Evolutionary conservation across 1,140 invertebrate genomes (phyloP).

Genomic region (Heliconius congener): DNA sequence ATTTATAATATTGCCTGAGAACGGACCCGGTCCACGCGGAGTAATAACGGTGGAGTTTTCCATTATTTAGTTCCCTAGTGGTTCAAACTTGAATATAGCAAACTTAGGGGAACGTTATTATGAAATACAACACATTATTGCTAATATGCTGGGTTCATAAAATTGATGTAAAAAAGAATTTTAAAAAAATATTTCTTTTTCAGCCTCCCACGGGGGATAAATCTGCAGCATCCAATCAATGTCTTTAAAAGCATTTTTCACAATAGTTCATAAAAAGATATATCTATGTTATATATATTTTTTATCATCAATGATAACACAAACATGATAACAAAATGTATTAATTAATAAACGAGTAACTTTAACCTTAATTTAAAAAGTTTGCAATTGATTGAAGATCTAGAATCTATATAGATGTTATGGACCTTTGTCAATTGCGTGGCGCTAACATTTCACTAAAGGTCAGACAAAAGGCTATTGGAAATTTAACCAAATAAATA

Average conservation of each 20-base stretch:
- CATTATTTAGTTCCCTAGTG: conserved; percentile 25
- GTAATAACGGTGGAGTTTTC: conserved; percentile 23
- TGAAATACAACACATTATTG: neutral
- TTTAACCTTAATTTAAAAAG: neutral
- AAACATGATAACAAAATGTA: neutral
- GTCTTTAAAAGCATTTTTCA: neutral
- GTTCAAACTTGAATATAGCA: conserved; percentile 5
- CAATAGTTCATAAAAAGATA: neutral
- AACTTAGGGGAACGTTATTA: conserved; percentile 7
- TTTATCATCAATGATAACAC: too few species aligned
- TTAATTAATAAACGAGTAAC: neutral
- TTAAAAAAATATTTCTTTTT: neutral
- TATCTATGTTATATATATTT: neutral
- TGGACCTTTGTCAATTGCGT: conserved; percentile 22
- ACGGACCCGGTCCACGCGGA: conserved; percentile 26
- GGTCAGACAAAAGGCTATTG: conserved; percentile 19
- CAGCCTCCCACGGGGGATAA: neutral
- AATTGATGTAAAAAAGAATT: neutral
- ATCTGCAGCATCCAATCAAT: neutral
- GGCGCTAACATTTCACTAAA: conserved; percentile 32
- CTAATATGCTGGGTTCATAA: neutral
- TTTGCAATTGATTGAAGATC: neutral
- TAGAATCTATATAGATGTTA: conserved; percentile 22
- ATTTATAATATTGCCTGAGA: conserved; percentile 26
- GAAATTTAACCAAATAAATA: neutral